Evolutionary conservation across 2,888 invertebrate genomes (phyloP), one percentile per base, ranked within the genome.

Genomic region (Conus canariensis): DNA sequence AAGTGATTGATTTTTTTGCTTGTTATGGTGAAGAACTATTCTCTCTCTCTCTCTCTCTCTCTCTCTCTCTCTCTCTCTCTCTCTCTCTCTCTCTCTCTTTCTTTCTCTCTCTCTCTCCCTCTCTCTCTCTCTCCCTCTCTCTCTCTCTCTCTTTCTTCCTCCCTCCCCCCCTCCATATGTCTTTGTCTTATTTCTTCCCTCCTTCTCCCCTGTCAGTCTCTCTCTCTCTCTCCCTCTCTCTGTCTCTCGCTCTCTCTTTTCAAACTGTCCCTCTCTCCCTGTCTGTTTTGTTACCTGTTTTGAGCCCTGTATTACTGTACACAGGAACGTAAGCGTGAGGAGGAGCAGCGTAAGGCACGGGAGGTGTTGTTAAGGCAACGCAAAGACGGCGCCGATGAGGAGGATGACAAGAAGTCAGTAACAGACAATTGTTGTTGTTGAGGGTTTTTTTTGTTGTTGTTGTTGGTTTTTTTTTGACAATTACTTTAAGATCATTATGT

Each of bases 271-370:
- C 25, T 25, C 77, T 30, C 30, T 77, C 30, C 6, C 77, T 77
- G 30, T 30, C 25, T 30, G 8, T 77, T 25, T 77, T 8, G n/a
- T 25, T 30, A 4, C 7, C n/a, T 70, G 45, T 45, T 45, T 4
- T 45, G 45, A 45, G 45, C 19, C 2, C 70, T 70, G 25, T 77
- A n/a, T 30, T 7, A 19, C 70, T 70, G 19, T 70, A 80, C 58
- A 64, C 91, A 96, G 92, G 98, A 98, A 95, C 97, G 99, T 92
- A 97, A 98, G 89, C 97, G 98, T 25, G 97, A 98, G 92, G 98
- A 98, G 93, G 98, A 98, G 94, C 97, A 97, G 92, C 96, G 97
- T 89, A 96, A 97, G 90, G 96, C 97, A 4, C 97, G 97, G 92
- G 97, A 97, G 93, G 97, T 97, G 60, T 95, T 95, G 74, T 93